Conservation (phyloP, 2,113 vertebrate genomes). For the Speoplatyrhinus poulsoni region DNA sequence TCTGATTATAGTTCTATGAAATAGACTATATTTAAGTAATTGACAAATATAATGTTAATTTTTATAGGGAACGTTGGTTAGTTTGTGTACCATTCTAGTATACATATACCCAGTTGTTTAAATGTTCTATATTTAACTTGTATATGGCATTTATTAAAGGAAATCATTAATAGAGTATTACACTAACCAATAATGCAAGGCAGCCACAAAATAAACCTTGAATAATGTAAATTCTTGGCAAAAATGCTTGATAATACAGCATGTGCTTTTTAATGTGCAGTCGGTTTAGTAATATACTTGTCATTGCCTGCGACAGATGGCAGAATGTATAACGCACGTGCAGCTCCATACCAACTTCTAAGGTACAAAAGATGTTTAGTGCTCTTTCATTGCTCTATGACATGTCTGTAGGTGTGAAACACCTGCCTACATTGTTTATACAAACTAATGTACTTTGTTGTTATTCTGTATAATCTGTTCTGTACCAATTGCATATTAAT, state of each 20-base stretch:
- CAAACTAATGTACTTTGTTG: constrained; percentile 7
- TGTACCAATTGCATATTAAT: constrained; percentile 24
- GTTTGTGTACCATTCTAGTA: background rate
- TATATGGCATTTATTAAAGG: constrained; percentile 49
- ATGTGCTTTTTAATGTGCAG: constrained; percentile 75
- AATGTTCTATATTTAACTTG: background rate
- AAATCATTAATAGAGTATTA: constrained; percentile 11
- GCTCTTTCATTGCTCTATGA: constrained; percentile 9
- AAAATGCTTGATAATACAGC: constrained; percentile 48
- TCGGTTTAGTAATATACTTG: constrained; percentile 54
- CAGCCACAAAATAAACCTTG: constrained; percentile 38
- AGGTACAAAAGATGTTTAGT: constrained; percentile 40
- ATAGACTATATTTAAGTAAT: background rate
- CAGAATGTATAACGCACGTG: constrained; percentile 39
- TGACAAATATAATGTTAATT: background rate
- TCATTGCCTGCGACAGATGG: constrained; percentile 41
- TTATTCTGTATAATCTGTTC: background rate
- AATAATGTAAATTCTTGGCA: constrained; percentile 66
- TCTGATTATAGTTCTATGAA: background rate
- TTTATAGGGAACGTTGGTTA: background rate
- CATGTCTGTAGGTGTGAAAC: constrained; percentile 6
- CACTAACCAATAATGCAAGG: constrained; percentile 31
- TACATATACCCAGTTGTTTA: background rate
- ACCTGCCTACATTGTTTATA: constrained; percentile 9
- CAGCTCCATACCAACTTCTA: constrained; percentile 31